Percentiles rank a stretch among this genome's conserved stretches.
phyloP scores from a whole-genome alignment of 2,888 invertebrate genomes.

The Troides helena region DNA sequence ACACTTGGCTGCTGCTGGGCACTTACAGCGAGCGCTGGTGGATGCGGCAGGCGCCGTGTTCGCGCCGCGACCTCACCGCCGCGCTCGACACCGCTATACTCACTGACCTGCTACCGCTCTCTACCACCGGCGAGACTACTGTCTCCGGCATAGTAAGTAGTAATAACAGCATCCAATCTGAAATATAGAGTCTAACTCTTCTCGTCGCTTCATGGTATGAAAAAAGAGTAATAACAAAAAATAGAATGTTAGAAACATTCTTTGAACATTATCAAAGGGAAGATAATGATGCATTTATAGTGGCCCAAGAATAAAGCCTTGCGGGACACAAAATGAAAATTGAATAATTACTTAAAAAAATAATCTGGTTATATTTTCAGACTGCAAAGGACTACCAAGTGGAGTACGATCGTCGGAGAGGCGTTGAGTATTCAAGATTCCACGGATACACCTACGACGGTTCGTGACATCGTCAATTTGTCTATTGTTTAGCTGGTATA shows the following conservation, averaged over 20 bases:
- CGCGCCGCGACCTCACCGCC: slow-evolving; percentile 84
- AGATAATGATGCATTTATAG: neutral
- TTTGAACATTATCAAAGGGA: neutral
- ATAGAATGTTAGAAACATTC: no score
- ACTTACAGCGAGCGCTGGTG: slow-evolving; percentile 92
- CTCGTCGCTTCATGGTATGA: no score
- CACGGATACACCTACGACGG: slow-evolving; percentile 99
- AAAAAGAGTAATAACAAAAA: no score
- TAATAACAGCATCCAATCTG: no score
- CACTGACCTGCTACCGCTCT: slow-evolving; percentile 92
- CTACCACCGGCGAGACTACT: slow-evolving; percentile 92
- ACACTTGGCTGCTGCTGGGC: slow-evolving; percentile 97
- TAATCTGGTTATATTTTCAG: slow-evolving; percentile 67
- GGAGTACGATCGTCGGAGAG: slow-evolving; percentile 90
- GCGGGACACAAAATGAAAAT: neutral
- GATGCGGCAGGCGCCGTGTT: slow-evolving; percentile 83
- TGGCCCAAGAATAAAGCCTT: neutral
- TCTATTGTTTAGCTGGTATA: no score
- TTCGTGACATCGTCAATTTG: slow-evolving; percentile 36
- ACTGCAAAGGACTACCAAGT: slow-evolving; percentile 93
- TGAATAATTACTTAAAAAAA: neutral
- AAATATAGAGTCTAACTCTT: no score
- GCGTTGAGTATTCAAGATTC: slow-evolving; percentile 93
- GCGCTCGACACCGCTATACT: slow-evolving; percentile 94
- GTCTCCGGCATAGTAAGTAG: slow-evolving; percentile 92